Conservation (phyloP, 2,113 vertebrate genomes). For the Mormyrus iriodes region DNA sequence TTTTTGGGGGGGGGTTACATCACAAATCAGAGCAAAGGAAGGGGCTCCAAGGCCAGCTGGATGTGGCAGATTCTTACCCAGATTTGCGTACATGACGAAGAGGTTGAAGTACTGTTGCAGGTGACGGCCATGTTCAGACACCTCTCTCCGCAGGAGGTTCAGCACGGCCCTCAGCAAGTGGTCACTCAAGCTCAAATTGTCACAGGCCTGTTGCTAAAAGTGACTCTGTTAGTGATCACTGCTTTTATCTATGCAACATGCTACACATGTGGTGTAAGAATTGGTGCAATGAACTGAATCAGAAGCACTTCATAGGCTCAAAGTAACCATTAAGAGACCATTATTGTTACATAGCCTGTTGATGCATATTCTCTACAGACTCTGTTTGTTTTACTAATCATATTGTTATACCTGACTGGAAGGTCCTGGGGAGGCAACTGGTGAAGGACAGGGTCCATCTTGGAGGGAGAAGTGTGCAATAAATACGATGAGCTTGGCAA, state of each 20-base stretch:
- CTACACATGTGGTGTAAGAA: not conserved
- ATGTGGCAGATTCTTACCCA: constrained; percentile 70
- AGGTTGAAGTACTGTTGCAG: constrained; percentile 99
- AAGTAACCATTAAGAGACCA: not conserved
- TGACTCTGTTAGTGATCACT: not conserved
- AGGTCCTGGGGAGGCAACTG: constrained; percentile 89
- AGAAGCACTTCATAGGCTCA: not conserved
- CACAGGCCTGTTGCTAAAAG: constrained; percentile 69
- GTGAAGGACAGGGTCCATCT: constrained; percentile 95
- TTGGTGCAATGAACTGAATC: not conserved
- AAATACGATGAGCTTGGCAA: constrained; percentile 98
- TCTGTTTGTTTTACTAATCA: not conserved
- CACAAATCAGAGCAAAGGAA: not conserved
- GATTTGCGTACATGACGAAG: constrained; percentile 98
- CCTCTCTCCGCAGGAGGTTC: constrained; percentile 92
- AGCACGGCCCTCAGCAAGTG: constrained; percentile 93
- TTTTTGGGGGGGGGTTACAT: not conserved
- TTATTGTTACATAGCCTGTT: not conserved
- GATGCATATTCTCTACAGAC: not conserved
- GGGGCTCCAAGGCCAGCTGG: not conserved
- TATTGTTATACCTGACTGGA: constrained; percentile 77
- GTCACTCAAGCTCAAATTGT: constrained; percentile 96
- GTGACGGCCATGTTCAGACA: constrained; percentile 95
- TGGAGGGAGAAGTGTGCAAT: constrained; percentile 98
- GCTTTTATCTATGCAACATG: not conserved